Evolutionary conservation across 2,888 invertebrate species (phyloP).

Genomic region (Aspidapion aeneum): DNA sequence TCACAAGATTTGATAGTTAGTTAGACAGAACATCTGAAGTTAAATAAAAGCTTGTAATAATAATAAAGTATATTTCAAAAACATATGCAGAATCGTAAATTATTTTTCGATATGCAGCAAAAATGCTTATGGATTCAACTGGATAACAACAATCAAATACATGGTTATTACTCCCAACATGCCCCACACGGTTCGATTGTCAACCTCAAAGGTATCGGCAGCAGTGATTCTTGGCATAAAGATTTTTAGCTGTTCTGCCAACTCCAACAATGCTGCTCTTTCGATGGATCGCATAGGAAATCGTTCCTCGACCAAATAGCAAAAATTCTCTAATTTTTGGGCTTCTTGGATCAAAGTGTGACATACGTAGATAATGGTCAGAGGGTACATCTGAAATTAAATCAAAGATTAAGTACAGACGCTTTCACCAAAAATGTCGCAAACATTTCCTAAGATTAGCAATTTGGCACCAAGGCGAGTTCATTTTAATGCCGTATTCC

Average conservation of each 20-base stretch:
- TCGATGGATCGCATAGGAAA: slow-evolving; percentile 17
- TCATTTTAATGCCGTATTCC: no score
- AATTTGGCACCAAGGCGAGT: no score
- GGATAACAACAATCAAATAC: slow-evolving; percentile 24
- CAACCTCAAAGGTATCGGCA: slow-evolving; percentile 18
- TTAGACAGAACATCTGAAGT: no score
- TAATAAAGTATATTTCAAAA: no score
- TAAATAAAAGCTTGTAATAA: no score
- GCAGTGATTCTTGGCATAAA: slow-evolving; percentile 18
- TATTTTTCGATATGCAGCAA: no score
- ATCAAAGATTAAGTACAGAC: not conserved
- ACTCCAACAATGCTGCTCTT: slow-evolving; percentile 18
- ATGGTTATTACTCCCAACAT: slow-evolving; percentile 18
- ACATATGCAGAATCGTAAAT: no score
- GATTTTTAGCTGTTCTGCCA: slow-evolving; percentile 16
- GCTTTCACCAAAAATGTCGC: no score
- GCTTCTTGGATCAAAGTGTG: slow-evolving; percentile 16
- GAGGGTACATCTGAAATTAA: slow-evolving; percentile 15
- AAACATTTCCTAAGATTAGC: not conserved
- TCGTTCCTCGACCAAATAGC: slow-evolving; percentile 19
- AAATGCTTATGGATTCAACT: slow-evolving; percentile 17
- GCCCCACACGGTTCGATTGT: slow-evolving; percentile 14
- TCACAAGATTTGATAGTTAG: no score
- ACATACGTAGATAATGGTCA: slow-evolving; percentile 15
- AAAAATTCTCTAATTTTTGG: slow-evolving; percentile 20